Evolutionary conservation across 2,797 vertebrate species (phyloP).

Genomic region (Spea hammondii): DNA sequence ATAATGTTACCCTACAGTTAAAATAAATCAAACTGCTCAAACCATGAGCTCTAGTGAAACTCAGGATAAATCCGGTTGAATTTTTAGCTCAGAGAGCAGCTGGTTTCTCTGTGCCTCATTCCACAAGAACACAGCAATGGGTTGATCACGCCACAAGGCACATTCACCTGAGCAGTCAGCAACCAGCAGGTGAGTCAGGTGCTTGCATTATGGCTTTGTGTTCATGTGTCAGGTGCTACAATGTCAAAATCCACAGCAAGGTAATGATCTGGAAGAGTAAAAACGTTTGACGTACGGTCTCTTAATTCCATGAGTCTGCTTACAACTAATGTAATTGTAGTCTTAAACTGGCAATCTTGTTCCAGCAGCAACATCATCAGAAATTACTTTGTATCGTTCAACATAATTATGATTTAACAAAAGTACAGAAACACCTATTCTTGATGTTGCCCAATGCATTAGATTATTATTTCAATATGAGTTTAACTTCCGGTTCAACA

Average conservation of each 20-base stretch:
- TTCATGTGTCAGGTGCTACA: conserved; percentile 33
- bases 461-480: no score
- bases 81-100: background rate
- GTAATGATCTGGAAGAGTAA: conserved; percentile 36
- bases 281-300: background rate
- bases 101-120: conserved; percentile 1
- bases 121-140: conserved; percentile 1
- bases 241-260: background rate
- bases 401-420: no score
- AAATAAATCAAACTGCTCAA: background rate
- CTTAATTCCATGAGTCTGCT: conserved; percentile 4
- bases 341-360: background rate
- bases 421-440: no score
- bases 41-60: background rate
- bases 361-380: background rate
- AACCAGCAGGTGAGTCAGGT: conserved; percentile 30
- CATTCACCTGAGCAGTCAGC: conserved; percentile 32
- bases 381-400: no score
- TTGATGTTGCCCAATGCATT: no score
- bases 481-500: no score
- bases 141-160: conserved; percentile 27
- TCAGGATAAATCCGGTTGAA: conserved; percentile 16
- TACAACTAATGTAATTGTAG: background rate
- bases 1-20: no score
- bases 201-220: conserved; percentile 15